phyloP scores from a whole-genome alignment of 1,140 invertebrate genomes.

The Schlechtendalia chinensis region DNA sequence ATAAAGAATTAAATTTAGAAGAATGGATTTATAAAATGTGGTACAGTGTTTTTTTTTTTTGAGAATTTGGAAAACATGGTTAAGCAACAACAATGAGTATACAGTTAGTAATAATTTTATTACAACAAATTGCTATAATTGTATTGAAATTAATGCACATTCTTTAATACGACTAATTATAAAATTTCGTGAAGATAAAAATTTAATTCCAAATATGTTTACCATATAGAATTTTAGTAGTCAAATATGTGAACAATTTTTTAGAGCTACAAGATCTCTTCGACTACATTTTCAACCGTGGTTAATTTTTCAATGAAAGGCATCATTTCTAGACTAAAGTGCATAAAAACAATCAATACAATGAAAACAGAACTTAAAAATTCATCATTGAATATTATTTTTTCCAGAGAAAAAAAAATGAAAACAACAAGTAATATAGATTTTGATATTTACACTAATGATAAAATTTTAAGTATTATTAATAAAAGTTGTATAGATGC shows the following conservation, averaged over 20 bases:
- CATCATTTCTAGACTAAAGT: not conserved
- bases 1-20: not conserved
- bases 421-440: not conserved
- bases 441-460: not conserved
- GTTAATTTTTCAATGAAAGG: not conserved
- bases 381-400: not conserved
- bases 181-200: not conserved
- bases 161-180: not conserved
- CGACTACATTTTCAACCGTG: not conserved
- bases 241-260: not conserved
- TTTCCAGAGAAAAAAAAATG: not conserved
- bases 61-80: not conserved
- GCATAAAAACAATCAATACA: not conserved
- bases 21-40: not conserved
- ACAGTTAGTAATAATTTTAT: not conserved
- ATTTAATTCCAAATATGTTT: not conserved
- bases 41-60: not conserved
- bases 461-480: constrained; percentile 10
- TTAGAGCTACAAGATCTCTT: not conserved
- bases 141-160: not conserved
- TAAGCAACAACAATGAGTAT: not conserved
- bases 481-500: not conserved
- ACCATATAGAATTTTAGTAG: not conserved
- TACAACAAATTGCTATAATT: not conserved
- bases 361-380: constrained; percentile 1